Evolutionary conservation across 2,797 vertebrate genomes (phyloP), one percentile per base, ranked within the genome.

Genomic region (Paramormyrops hopkinsi): DNA sequence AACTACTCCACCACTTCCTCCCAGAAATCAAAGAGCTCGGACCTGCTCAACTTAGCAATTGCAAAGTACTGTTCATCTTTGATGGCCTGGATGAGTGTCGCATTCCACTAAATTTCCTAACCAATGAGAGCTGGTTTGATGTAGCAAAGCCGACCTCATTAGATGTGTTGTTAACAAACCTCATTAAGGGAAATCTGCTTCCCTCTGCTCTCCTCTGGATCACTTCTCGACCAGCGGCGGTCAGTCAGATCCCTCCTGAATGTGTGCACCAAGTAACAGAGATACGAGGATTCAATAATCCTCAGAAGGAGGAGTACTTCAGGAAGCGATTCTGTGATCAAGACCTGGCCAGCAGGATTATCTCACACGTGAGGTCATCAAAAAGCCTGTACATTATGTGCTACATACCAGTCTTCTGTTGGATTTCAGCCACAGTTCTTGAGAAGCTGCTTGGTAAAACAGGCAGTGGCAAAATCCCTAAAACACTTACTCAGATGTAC

Each of bases 131-230:
- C 19, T 59, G 56, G 56, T 59, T 59, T 59, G 19, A 88, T 90
- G 41, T 88, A 53, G 50, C 87, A 90, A 76, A 76, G 69, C 3
- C 69, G 14, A 33, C 69, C 6, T 76, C 69, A 37, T 37, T 73
- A 6, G 65, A 73, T 37, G 65, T 37, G 54, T 62, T 62, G n/a
- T 8, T 62, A 7, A 62, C 56, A 22, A 62, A 62, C 56, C 56
- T 62, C 56, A 91, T 93, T 83, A 86, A 56, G 22, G 90, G 91
- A 5, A 91, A 90, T 9, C 88, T 92, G 19, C 86, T 93, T 46
- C 88, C 62, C 8, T 90, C 62, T 86, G 83, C 92, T 86, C 50
- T 8, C 37, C 88, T 19, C 7, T 62, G 56, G n/a, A 62, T 62
- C 6, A 62, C 56, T 9, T 62, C 56, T 25, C 56, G 56, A 1